Evolutionary conservation across 2,797 vertebrate genomes (phyloP).

Genomic region (Dendrocincla tyrannina): DNA sequence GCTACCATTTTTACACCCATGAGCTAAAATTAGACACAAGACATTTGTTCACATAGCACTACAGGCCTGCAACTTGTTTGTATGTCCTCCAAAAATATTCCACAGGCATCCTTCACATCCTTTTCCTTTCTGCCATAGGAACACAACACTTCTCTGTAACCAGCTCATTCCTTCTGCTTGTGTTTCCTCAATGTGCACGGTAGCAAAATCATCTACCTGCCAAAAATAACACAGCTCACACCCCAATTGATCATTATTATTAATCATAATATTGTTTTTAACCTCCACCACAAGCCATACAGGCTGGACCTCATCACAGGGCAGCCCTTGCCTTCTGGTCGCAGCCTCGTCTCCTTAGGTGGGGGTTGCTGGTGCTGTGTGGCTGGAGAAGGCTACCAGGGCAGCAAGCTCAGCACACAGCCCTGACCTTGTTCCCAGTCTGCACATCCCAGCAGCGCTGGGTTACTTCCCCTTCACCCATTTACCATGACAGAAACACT

Average conservation of each 20-base stretch:
- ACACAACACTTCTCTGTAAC: neutral
- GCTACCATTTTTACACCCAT: neutral
- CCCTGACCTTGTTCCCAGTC: neutral
- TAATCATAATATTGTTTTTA: neutral
- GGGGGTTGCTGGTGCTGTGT: neutral
- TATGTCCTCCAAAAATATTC: neutral
- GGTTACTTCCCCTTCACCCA: neutral
- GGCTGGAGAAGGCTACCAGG: neutral
- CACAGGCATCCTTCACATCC: neutral
- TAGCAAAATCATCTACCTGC: neutral
- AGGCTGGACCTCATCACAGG: accelerated
- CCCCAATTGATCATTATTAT: neutral
- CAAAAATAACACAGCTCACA: neutral
- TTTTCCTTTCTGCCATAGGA: neutral
- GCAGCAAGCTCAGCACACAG: neutral
- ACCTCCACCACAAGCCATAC: neutral
- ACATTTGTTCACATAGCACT: neutral
- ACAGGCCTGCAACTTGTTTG: neutral
- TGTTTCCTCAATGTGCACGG: accelerated
- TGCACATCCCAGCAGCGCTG: neutral
- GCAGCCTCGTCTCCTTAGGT: neutral
- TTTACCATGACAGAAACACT: neutral
- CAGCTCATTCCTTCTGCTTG: neutral
- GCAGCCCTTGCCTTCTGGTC: neutral
- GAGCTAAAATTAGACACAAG: neutral